Evolutionary conservation across 2,797 vertebrate species (phyloP).

Genomic region (Xenops minutus): DNA sequence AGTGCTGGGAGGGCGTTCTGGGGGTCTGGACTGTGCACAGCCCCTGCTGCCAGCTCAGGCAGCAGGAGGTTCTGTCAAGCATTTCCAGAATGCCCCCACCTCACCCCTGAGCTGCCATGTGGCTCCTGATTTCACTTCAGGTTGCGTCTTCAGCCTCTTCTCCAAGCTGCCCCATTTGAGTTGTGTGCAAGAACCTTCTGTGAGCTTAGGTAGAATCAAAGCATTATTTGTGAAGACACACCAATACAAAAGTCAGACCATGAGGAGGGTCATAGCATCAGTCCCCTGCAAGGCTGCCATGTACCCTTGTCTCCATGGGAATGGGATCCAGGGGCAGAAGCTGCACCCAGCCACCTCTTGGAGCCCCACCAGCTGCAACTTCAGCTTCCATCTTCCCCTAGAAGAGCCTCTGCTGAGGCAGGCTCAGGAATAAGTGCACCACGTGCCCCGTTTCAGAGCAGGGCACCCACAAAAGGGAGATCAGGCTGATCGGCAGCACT

Average conservation of each 20-base stretch:
- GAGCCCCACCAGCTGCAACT: accelerated
- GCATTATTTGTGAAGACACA: not conserved
- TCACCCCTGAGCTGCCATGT: accelerated
- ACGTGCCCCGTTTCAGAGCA: accelerated
- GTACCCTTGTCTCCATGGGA: not conserved
- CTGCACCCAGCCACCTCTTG: not conserved
- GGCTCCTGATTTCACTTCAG: not conserved
- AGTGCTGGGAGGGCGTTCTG: not conserved
- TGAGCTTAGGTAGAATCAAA: not conserved
- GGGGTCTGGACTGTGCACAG: not conserved
- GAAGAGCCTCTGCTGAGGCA: not conserved
- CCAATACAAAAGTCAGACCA: not conserved
- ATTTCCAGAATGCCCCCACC: not conserved
- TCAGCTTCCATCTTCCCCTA: accelerated
- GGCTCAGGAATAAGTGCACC: not conserved
- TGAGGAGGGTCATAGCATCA: accelerated
- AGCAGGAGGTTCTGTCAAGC: not conserved
- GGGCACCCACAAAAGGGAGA: not conserved
- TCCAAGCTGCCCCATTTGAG: not conserved
- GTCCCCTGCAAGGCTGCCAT: accelerated
- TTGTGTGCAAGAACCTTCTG: not conserved
- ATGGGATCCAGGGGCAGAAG: not conserved
- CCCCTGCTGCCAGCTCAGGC: not conserved
- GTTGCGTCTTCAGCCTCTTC: not conserved
- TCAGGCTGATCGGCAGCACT: accelerated